A percentile compares a stretch with the other conserved stretches of the same genome.
Evolutionary conservation across 2,888 invertebrate genomes (phyloP).

Genomic region (Hybos culiciformis): DNA sequence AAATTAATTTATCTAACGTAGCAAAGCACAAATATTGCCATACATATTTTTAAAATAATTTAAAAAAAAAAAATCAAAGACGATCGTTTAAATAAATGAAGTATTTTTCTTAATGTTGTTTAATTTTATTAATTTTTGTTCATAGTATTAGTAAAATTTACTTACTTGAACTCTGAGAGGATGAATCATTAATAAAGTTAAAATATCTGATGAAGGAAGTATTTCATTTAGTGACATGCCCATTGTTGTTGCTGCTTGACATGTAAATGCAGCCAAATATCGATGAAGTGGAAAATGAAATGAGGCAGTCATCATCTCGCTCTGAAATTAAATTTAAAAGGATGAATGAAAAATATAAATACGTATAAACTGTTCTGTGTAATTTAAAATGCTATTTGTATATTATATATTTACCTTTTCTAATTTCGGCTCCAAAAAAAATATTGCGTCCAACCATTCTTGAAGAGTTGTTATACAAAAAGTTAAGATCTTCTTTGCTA

Average conservation of each 20-base stretch:
- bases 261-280: constrained; percentile 74
- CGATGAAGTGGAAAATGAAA: constrained; percentile 96
- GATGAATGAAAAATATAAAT: background rate
- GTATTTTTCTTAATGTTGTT: too few relatives aligned
- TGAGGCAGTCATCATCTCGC: constrained; percentile 73
- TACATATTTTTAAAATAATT: too few relatives aligned
- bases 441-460: constrained; percentile 80
- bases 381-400: too few relatives aligned
- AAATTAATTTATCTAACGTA: too few relatives aligned
- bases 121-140: too few relatives aligned
- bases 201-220: constrained; percentile 62
- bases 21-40: too few relatives aligned
- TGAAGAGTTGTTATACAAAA: constrained; percentile 66
- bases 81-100: too few relatives aligned
- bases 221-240: constrained; percentile 64
- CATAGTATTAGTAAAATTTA: too few relatives aligned
- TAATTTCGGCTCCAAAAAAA: constrained; percentile 52
- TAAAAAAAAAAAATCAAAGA: too few relatives aligned
- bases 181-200: constrained; percentile 78
- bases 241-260: constrained; percentile 71
- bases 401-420: constrained; percentile 39
- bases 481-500: constrained; percentile 61
- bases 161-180: constrained; percentile 84
- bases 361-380: background rate
- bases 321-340: too few relatives aligned